Conservation (phyloP, 2,797 vertebrate species). For the Rhyacichthys aspro region DNA sequence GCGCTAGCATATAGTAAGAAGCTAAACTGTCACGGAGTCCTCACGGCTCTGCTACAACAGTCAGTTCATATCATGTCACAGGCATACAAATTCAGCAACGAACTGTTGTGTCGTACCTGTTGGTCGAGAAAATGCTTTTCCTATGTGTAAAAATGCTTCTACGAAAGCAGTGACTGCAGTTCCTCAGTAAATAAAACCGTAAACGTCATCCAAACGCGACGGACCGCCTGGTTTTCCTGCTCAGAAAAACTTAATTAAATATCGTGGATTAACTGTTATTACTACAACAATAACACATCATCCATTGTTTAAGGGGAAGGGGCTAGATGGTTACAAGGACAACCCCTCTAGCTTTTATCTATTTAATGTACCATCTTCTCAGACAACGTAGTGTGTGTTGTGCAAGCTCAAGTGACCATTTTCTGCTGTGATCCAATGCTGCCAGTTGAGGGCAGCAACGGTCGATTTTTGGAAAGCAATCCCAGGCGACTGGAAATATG, state of each 20-base stretch:
- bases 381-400: too few species aligned
- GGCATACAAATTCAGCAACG: background rate
- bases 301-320: too few species aligned
- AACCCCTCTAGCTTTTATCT: too few species aligned
- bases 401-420: background rate
- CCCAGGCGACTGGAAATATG: too few species aligned
- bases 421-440: background rate
- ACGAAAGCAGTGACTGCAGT: slow-evolving; percentile 47
- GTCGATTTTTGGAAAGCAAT: background rate
- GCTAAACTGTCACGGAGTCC: slow-evolving; percentile 61
- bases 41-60: slow-evolving; percentile 33
- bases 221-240: slow-evolving; percentile 2
- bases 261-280: too few species aligned
- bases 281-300: too few species aligned
- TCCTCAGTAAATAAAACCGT: slow-evolving; percentile 60
- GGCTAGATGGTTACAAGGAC: too few species aligned
- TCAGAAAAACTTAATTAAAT: background rate
- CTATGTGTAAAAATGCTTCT: slow-evolving; percentile 29
- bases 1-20: slow-evolving; percentile 29
- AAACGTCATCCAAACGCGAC: slow-evolving; percentile 70
- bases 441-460: background rate
- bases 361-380: too few species aligned
- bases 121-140: slow-evolving; percentile 27
- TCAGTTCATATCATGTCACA: background rate
- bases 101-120: slow-evolving; percentile 66